phyloP scores from a whole-genome alignment of 2,113 vertebrate species.

The Macrotus californicus region DNA sequence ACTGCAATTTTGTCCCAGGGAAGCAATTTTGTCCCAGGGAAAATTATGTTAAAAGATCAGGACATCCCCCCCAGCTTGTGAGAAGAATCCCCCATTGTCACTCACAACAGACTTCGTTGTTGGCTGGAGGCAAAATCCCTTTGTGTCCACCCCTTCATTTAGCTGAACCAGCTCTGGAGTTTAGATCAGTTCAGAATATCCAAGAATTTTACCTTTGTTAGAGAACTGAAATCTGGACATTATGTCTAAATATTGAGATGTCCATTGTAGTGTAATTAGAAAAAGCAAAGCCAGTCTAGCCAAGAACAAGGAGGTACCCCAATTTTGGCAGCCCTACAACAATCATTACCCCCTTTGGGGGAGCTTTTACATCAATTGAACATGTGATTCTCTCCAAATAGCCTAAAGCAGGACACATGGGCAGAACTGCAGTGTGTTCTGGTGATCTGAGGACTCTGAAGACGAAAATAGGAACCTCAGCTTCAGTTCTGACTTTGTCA shows the following conservation, averaged over 20 bases:
- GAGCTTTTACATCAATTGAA: not conserved
- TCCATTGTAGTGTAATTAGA: not conserved
- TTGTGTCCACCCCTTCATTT: not conserved
- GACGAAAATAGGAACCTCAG: not conserved
- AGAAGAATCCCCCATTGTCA: constrained; percentile 14
- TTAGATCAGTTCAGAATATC: not conserved
- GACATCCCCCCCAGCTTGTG: not conserved
- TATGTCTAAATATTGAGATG: not conserved
- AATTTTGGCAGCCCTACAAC: not conserved
- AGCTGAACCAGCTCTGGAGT: not conserved
- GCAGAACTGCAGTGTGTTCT: not conserved
- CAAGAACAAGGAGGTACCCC: not conserved
- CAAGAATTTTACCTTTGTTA: not conserved
- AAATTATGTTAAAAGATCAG: constrained; percentile 17
- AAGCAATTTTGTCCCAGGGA: constrained; percentile 22
- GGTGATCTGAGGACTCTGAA: not conserved
- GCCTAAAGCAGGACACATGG: not conserved
- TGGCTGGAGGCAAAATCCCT: not conserved
- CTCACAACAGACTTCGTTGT: not conserved
- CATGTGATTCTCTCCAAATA: not conserved
- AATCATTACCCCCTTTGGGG: not conserved
- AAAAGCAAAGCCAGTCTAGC: not conserved
- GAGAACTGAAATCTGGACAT: not conserved
- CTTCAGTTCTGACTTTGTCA: not conserved
- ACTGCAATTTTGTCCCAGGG: not conserved